Conservation (phyloP, 2,888 invertebrate species). For the Tipula confusa region DNA sequence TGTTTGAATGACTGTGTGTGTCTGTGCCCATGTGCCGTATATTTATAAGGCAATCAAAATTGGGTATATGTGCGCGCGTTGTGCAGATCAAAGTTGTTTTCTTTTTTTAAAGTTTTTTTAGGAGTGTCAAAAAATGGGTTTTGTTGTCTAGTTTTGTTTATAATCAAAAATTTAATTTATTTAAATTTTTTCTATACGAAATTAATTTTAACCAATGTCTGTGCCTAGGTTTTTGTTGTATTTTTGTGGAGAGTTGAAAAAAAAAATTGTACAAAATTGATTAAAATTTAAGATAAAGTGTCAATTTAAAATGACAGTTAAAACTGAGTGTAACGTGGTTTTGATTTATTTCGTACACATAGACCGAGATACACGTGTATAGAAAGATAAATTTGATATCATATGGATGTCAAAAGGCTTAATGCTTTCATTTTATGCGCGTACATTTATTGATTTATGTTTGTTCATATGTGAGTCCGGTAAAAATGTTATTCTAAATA, state of each 20-base stretch:
- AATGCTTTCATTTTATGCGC: too few species aligned
- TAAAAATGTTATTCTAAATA: too few species aligned
- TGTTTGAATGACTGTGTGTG: not conserved
- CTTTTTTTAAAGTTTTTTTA: not conserved
- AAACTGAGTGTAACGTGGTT: too few species aligned
- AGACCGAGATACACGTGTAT: too few species aligned
- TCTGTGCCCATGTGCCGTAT: too few species aligned
- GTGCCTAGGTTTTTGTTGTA: not conserved
- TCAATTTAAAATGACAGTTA: not conserved
- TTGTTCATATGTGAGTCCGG: too few species aligned
- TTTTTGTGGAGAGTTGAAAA: not conserved
- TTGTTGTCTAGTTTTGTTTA: constrained; percentile 3
- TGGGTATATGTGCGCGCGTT: not conserved
- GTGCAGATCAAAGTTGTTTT: not conserved
- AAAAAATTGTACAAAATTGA: not conserved
- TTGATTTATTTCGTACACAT: too few species aligned
- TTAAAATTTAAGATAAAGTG: not conserved
- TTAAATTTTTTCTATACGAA: not conserved
- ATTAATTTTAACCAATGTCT: not conserved
- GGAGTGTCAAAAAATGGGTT: not conserved
- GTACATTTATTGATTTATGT: too few species aligned
- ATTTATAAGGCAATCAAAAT: not conserved
- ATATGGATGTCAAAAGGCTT: too few species aligned
- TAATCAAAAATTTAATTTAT: not conserved
- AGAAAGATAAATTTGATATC: too few species aligned